phyloP scores from a whole-genome alignment of 2,113 vertebrate genomes.

The Coracopsis vasa region DNA sequence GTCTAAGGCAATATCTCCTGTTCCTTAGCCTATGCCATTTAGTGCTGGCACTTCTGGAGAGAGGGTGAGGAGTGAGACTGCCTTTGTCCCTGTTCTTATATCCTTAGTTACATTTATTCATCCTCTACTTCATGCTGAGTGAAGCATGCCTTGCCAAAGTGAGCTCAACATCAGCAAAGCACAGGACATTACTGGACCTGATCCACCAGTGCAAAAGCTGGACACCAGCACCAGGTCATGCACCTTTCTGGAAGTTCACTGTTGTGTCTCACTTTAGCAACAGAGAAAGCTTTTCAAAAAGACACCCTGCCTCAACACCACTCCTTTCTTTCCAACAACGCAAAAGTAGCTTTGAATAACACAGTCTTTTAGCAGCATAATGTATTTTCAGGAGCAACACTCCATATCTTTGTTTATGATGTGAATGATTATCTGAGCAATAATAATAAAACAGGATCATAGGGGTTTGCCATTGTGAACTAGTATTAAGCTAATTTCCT shows the following conservation, averaged over 20 bases:
- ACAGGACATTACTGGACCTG: neutral
- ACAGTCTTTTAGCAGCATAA: neutral
- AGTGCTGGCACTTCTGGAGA: neutral
- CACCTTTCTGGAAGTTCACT: neutral
- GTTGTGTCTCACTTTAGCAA: neutral
- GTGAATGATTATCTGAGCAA: neutral
- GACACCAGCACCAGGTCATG: neutral
- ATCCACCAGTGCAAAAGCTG: accelerated
- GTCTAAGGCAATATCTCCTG: neutral
- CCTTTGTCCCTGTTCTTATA: neutral
- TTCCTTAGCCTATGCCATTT: neutral
- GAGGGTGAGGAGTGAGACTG: neutral
- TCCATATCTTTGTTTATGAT: constrained; percentile 14
- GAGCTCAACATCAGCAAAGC: neutral
- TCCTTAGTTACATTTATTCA: neutral
- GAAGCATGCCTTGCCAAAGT: accelerated
- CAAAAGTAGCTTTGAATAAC: neutral
- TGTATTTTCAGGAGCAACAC: neutral
- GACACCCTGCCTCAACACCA: neutral
- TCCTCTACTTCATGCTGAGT: accelerated
- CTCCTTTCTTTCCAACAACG: neutral
- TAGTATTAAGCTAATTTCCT: constrained; percentile 42
- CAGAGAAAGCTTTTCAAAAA: neutral
- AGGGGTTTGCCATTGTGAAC: constrained; percentile 1
- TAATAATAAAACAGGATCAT: constrained; percentile 12